Base-by-base conservation (phyloP, 1,140 invertebrate species). In the Nixonia krombeini region DNA sequence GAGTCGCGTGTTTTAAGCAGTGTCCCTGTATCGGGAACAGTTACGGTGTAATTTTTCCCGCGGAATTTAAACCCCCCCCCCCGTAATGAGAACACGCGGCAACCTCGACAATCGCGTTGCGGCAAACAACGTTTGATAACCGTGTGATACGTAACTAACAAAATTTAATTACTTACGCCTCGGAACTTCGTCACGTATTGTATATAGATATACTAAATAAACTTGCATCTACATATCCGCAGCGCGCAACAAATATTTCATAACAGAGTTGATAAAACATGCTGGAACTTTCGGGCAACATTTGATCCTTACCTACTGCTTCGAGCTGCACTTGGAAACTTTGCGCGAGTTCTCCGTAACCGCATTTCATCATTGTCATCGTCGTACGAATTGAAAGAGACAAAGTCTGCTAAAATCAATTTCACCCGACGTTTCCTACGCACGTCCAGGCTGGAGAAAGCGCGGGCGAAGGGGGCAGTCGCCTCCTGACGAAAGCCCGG, bases 331-430 rank as follows among this genome's bases (percentile, higher is more conserved):
- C 52, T 57, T 46, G 26, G 31, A 61, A 68, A 68, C 51, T 62
- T 62, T 33, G 35, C 15, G 23, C 4, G 9, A 62, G 51, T 68
- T 68, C 17, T n/a, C 9, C 49, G 64, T 62, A 68, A 68, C 57
- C 57, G 37, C 65, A 47, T 52, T 68, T 62, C 65, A 67, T 67
- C 46, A 68, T 68, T 68, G 65, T 62, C 57, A 57, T 21, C 33
- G 37, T 26, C 15, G 28, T 45, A 44, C 44, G 47, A 62, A 68
- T 68, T 61, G 52, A 62, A 62, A 47, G 52, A 53, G 57, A 62
- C 52, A 62, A 53, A 68, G 52, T 67, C 45, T 42, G 9, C 10
- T 12, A 26, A 35, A 66, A 53, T 50, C 55, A 67, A 59, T 67
- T 67, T 50, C 49, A 42, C 2, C 31, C 16, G 49, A 41, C 7